These are phyloP conservation scores for Recurvirostra avosetta DNA, from an alignment of 2,113 vertebrate genomes.

Conservation along the genomic window DNA sequence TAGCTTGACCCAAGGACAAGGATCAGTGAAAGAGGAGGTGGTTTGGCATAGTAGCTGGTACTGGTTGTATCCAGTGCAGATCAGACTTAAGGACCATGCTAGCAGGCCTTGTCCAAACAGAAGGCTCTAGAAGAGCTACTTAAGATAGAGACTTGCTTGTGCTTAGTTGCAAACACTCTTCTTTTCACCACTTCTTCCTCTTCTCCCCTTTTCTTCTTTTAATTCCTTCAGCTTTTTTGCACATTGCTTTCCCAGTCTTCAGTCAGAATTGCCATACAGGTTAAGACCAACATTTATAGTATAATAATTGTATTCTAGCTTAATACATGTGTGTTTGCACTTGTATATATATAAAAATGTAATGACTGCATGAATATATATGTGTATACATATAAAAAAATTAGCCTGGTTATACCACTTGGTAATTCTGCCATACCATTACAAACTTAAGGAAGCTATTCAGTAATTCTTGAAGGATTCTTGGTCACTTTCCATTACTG, in stretches of 20 bases:
- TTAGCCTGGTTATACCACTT: not conserved
- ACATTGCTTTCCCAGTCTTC: not conserved
- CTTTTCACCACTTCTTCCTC: not conserved
- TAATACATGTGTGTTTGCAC: fast-evolving
- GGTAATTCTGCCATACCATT: not conserved
- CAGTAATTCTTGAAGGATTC: not conserved
- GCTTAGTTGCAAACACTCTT: not conserved
- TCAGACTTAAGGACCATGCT: not conserved
- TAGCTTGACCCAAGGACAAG: not conserved
- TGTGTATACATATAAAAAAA: not conserved
- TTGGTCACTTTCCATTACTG: not conserved
- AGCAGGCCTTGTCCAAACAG: not conserved
- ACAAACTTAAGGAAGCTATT: not conserved
- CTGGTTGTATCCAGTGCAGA: not conserved
- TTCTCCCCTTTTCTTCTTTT: not conserved
- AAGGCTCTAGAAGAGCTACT: not conserved
- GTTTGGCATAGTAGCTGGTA: not conserved
- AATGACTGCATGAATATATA: not conserved
- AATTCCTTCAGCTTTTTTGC: not conserved
- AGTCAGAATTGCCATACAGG: not conserved
- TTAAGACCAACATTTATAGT: not conserved
- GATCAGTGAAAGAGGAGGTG: not conserved
- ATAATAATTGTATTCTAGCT: not conserved
- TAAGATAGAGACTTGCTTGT: not conserved
- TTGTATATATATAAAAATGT: not conserved